phyloP scores from a whole-genome alignment of 2,888 invertebrate species.

The Coecobrya sp. region DNA sequence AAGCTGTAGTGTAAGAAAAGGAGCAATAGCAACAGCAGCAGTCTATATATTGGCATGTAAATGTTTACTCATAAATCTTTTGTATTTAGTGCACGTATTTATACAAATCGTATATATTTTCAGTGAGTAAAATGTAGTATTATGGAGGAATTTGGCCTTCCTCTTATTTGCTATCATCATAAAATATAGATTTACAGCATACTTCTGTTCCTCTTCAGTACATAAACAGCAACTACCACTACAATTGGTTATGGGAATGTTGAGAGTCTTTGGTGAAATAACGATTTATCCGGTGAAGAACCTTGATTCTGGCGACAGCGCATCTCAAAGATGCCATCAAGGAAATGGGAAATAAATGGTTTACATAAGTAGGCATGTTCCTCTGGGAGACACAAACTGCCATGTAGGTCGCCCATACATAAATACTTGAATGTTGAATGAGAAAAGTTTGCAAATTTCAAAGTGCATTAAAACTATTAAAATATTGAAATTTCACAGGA shows the following conservation, averaged over 20 bases:
- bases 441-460: too few species aligned
- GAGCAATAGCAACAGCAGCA: background rate
- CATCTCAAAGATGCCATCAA: background rate
- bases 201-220: background rate
- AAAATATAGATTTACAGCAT: background rate
- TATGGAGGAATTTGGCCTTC: background rate
- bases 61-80: background rate
- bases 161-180: background rate
- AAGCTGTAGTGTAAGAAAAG: background rate
- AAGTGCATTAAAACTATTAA: too few species aligned
- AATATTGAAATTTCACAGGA: too few species aligned
- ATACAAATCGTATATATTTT: background rate
- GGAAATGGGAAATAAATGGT: background rate
- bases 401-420: too few species aligned
- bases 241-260: background rate
- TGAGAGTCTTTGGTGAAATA: background rate
- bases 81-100: slow-evolving; percentile 8
- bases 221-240: background rate
- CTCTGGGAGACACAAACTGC: too few species aligned
- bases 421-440: too few species aligned
- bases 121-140: background rate
- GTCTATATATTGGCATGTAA: background rate
- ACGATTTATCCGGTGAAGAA: background rate
- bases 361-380: background rate
- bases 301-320: background rate